Conservation (phyloP, 1,140 invertebrate species). For the Leucophenga varia region DNA sequence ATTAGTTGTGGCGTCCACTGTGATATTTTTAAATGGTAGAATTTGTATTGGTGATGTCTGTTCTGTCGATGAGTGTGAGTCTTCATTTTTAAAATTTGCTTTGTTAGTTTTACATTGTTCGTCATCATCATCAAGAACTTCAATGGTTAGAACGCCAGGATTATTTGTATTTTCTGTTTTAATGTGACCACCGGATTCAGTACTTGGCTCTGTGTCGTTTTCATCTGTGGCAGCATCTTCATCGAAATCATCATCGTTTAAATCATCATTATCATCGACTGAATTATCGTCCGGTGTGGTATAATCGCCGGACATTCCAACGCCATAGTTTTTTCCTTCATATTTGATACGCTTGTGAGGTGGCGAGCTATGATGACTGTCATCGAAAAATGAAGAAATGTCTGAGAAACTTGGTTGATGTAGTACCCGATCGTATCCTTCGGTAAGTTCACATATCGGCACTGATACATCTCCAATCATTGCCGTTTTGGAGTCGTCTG, state of each 20-base stretch:
- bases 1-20: slow-evolving; percentile 37
- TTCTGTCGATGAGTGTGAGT: slow-evolving; percentile 2
- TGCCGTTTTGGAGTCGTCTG: slow-evolving; percentile 21
- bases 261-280: slow-evolving; percentile 24
- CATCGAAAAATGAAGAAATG: slow-evolving; percentile 42
- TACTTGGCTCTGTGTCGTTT: slow-evolving; percentile 19
- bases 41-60: too few relatives aligned
- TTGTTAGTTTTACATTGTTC: slow-evolving; percentile 24
- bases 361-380: slow-evolving; percentile 22
- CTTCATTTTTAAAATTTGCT: slow-evolving; percentile 4
- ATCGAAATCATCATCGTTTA: slow-evolving; percentile 42
- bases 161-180: too few relatives aligned
- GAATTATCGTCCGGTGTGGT: not conserved
- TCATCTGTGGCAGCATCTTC: slow-evolving; percentile 40
- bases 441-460: slow-evolving; percentile 39
- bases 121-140: slow-evolving; percentile 39
- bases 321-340: slow-evolving; percentile 17
- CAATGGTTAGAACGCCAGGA: slow-evolving; percentile 34
- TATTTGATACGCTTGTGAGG: slow-evolving; percentile 31
- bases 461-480: slow-evolving; percentile 39
- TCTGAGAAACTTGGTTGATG: slow-evolving; percentile 45
- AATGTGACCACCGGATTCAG: slow-evolving; percentile 9
- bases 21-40: slow-evolving; percentile 43
- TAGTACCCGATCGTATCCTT: slow-evolving; percentile 42
- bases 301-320: not conserved